These are phyloP conservation scores for Symphodus melops DNA, from an alignment of 2,113 vertebrate species.

Conservation along the genomic window DNA sequence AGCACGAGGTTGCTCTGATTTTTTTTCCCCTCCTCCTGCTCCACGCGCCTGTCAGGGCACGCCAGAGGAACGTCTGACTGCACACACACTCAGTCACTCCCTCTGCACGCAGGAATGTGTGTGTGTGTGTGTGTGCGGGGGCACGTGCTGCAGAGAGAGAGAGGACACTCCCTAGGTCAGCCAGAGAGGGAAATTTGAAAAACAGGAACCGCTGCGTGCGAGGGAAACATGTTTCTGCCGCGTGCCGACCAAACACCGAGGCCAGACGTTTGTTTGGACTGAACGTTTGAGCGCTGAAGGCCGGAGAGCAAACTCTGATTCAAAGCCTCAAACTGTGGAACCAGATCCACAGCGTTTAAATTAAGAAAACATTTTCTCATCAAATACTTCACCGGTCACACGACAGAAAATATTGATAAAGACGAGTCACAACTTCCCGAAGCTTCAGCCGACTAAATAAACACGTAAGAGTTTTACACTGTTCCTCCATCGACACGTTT, in stretches of 20 bases:
- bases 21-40: neutral
- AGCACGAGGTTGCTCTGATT: constrained; percentile 48
- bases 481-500: too few relatives aligned
- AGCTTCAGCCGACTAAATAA: too few relatives aligned
- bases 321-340: too few relatives aligned
- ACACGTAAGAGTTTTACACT: too few relatives aligned
- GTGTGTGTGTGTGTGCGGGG: neutral
- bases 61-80: constrained; percentile 1
- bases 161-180: constrained; percentile 44
- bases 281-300: too few relatives aligned
- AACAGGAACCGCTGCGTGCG: constrained; percentile 41
- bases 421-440: too few relatives aligned
- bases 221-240: neutral
- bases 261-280: too few relatives aligned
- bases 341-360: too few relatives aligned
- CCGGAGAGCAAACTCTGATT: too few relatives aligned
- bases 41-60: constrained; percentile 35
- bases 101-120: constrained; percentile 50
- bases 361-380: too few relatives aligned
- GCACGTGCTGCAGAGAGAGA: constrained; percentile 48
- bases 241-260: neutral
- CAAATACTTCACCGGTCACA: too few relatives aligned
- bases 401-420: too few relatives aligned
- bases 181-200: constrained; percentile 71
- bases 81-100: neutral